Conservation (phyloP, 2,888 invertebrate species). For the Drosophila vallismaia region DNA sequence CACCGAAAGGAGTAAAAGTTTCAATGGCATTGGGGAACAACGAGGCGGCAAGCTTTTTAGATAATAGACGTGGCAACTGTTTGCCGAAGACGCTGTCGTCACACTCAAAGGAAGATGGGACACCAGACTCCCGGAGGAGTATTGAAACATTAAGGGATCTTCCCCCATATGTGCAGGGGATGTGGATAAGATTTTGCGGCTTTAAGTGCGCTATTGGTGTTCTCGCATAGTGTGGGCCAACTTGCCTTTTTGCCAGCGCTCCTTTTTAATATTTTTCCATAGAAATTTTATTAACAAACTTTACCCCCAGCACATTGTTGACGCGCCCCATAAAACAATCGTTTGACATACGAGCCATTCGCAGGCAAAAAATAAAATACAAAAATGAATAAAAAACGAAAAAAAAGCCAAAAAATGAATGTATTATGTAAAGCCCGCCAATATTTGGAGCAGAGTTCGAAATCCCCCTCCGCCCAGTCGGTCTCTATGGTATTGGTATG, state of each 20-base stretch:
- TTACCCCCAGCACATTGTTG: slow-evolving; percentile 48
- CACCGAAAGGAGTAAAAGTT: slow-evolving; percentile 71
- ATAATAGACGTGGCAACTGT: slow-evolving; percentile 73
- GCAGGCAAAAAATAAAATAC: slow-evolving; percentile 20
- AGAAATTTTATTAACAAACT: slow-evolving; percentile 71
- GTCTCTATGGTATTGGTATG: slow-evolving; percentile 72
- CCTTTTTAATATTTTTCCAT: slow-evolving; percentile 65
- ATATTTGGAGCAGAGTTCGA: slow-evolving; percentile 31
- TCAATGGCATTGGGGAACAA: slow-evolving; percentile 39
- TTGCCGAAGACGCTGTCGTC: slow-evolving; percentile 54
- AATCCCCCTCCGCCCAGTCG: slow-evolving; percentile 14
- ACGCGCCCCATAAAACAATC: slow-evolving; percentile 66
- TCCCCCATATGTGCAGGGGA: slow-evolving; percentile 10
- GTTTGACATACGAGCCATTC: slow-evolving; percentile 61
- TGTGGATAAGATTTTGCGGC: slow-evolving; percentile 26
- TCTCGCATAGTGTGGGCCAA: slow-evolving; percentile 19
- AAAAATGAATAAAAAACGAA: slow-evolving; percentile 1
- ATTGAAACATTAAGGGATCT: slow-evolving; percentile 70
- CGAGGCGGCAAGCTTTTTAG: slow-evolving; percentile 58
- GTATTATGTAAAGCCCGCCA: slow-evolving; percentile 34
- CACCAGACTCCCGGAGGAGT: slow-evolving; percentile 53
- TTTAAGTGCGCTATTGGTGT: slow-evolving; percentile 47
- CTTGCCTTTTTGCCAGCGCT: slow-evolving; percentile 10
- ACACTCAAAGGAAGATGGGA: slow-evolving; percentile 26
- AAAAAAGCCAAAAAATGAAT: slow-evolving; percentile 9